Evolutionary conservation across 2,888 invertebrate genomes (phyloP).

Genomic region (Amphipyra tragopoginis): DNA sequence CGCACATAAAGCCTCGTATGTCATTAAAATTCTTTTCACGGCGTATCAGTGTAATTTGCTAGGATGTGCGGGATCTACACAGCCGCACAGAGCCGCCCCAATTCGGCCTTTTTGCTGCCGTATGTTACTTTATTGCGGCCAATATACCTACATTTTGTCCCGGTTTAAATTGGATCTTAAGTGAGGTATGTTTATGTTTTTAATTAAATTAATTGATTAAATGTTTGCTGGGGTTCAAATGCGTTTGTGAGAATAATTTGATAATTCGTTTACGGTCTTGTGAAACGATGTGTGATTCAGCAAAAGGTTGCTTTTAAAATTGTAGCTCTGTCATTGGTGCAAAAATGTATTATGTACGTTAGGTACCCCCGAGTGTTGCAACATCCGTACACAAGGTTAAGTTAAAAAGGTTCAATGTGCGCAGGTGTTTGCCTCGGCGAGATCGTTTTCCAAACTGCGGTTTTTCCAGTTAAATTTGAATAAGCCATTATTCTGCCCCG

Average conservation of each 20-base stretch:
- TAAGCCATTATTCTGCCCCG: constrained; percentile 80
- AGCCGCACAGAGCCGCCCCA: constrained; percentile 38
- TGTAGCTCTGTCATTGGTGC: background rate
- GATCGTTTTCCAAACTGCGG: constrained; percentile 79
- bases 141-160: constrained; percentile 58
- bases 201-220: constrained; percentile 50
- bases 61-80: constrained; percentile 42
- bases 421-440: constrained; percentile 72
- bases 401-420: constrained; percentile 49
- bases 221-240: constrained; percentile 35
- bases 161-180: constrained; percentile 54
- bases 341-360: constrained; percentile 1
- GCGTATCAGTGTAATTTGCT: constrained; percentile 58
- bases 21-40: constrained; percentile 72
- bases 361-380: background rate
- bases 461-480: constrained; percentile 84
- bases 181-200: constrained; percentile 53
- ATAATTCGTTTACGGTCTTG: constrained; percentile 31
- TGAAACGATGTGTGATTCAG: constrained; percentile 2
- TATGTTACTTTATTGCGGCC: constrained; percentile 55
- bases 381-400: constrained; percentile 19
- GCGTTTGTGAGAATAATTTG: constrained; percentile 31
- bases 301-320: background rate
- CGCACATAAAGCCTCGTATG: constrained; percentile 56
- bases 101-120: constrained; percentile 51